Evolutionary conservation across 92 coral and sea anemone genomes (phyloP).

Genomic region (Zoanthus solanderi): DNA sequence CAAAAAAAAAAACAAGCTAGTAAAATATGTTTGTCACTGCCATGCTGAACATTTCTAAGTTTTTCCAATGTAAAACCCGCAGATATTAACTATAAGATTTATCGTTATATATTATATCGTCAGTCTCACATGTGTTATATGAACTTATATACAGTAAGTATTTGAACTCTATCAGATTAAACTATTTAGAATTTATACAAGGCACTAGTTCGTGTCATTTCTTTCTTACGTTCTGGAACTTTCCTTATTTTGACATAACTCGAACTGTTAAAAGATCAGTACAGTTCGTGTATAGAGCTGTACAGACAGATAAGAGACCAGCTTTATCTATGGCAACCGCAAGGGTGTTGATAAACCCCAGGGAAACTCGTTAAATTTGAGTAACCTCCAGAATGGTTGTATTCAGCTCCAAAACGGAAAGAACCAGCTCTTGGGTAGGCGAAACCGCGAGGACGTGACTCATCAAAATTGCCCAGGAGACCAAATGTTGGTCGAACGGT

Average conservation of each 20-base stretch:
- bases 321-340: slow-evolving; percentile 78
- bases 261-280: not conserved
- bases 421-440: slow-evolving; percentile 27
- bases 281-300: not conserved
- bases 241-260: not conserved
- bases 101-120: not conserved
- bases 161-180: not conserved
- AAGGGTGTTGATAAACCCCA: slow-evolving; percentile 65
- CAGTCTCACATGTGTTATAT: not conserved
- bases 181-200: not conserved
- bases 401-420: slow-evolving; percentile 25
- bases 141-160: not conserved
- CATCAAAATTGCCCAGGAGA: slow-evolving; percentile 21
- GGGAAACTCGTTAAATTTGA: slow-evolving; percentile 21
- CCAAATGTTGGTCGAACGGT: slow-evolving; percentile 51
- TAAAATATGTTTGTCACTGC: not conserved
- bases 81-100: slow-evolving; percentile 2
- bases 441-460: slow-evolving; percentile 14
- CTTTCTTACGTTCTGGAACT: not conserved
- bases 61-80: not conserved
- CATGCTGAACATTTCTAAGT: not conserved
- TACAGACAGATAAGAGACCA: not conserved
- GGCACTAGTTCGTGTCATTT: too few relatives aligned
- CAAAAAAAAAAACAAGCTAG: not conserved
- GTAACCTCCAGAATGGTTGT: slow-evolving; percentile 8